Conservation (phyloP, 1,140 invertebrate species). For the Drosophila biarmipes region DNA sequence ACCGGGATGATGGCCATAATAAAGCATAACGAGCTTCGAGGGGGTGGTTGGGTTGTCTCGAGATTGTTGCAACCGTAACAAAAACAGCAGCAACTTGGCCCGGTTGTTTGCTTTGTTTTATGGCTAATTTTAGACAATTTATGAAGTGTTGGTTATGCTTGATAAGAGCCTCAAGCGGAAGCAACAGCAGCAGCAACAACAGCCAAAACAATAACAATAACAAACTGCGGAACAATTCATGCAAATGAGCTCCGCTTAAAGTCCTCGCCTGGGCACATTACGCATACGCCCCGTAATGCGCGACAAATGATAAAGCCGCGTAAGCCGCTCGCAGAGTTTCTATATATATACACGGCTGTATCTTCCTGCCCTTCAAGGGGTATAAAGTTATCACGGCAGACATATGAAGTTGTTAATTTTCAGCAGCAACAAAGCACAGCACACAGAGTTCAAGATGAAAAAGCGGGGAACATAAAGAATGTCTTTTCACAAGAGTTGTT, state of each 20-base stretch:
- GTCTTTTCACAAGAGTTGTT: constrained; percentile 13
- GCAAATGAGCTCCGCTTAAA: constrained; percentile 72
- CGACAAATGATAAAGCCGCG: constrained; percentile 58
- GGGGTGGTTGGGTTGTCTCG: constrained; percentile 26
- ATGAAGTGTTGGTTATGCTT: constrained; percentile 79
- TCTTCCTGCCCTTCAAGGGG: neutral
- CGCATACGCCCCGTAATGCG: constrained; percentile 68
- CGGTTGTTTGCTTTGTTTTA: constrained; percentile 63
- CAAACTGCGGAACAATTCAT: constrained; percentile 61
- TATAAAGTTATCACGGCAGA: constrained; percentile 44
- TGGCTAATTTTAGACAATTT: constrained; percentile 82
- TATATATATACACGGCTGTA: neutral
- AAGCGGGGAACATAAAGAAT: constrained; percentile 26
- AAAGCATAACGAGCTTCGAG: constrained; percentile 48
- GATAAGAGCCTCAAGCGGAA: constrained; percentile 66
- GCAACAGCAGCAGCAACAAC: constrained; percentile 28
- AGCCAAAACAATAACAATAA: constrained; percentile 38
- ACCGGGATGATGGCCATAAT: constrained; percentile 26
- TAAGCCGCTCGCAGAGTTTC: constrained; percentile 11
- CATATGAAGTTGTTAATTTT: constrained; percentile 79
- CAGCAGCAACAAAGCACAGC: constrained; percentile 15
- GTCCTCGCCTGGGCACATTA: constrained; percentile 52
- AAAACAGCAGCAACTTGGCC: constrained; percentile 12
- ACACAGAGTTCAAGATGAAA: constrained; percentile 11
- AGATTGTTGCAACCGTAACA: constrained; percentile 30